Evolutionary conservation across 1,140 invertebrate species (phyloP).

Genomic region (Pseudomyrmex pallidus): DNA sequence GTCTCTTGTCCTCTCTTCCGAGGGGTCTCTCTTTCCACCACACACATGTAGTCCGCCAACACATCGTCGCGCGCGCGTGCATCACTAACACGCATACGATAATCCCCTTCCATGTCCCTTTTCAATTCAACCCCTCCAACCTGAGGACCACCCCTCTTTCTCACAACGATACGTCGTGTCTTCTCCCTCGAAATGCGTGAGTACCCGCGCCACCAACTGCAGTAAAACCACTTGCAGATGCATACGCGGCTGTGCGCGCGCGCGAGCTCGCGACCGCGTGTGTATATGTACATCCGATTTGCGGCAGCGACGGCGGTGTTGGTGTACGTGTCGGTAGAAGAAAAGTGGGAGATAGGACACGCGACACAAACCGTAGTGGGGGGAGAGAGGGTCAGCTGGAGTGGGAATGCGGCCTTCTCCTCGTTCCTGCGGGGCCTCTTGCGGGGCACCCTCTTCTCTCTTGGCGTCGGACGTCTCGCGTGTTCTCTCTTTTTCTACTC

Average conservation of each 20-base stretch:
- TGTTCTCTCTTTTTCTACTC: slow-evolving; percentile 24
- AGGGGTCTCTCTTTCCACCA: slow-evolving; percentile 69
- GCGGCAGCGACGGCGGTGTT: slow-evolving; percentile 26
- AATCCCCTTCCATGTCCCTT: slow-evolving; percentile 24
- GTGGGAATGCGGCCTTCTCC: slow-evolving; percentile 70
- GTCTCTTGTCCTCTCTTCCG: slow-evolving; percentile 72
- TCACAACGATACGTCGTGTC: slow-evolving; percentile 18
- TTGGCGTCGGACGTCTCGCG: slow-evolving; percentile 1
- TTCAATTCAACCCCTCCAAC: not conserved
- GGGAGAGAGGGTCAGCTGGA: slow-evolving; percentile 66
- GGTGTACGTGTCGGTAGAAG: slow-evolving; percentile 65
- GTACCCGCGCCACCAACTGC: slow-evolving; percentile 64
- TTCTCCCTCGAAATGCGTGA: slow-evolving; percentile 49
- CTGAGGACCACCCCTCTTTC: slow-evolving; percentile 34
- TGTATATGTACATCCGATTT: slow-evolving; percentile 60
- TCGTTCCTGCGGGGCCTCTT: slow-evolving; percentile 66
- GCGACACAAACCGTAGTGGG: slow-evolving; percentile 79
- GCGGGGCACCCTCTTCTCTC: slow-evolving; percentile 51
- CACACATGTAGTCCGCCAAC: slow-evolving; percentile 65
- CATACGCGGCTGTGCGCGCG: slow-evolving; percentile 19
- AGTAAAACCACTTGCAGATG: slow-evolving; percentile 70
- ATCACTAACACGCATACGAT: slow-evolving; percentile 64
- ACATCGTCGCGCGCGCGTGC: slow-evolving; percentile 66
- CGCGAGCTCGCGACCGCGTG: slow-evolving; percentile 21
- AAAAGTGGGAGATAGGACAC: slow-evolving; percentile 84